phyloP scores from a whole-genome alignment of 2,888 invertebrate genomes.

The Protodeltote pygarga region DNA sequence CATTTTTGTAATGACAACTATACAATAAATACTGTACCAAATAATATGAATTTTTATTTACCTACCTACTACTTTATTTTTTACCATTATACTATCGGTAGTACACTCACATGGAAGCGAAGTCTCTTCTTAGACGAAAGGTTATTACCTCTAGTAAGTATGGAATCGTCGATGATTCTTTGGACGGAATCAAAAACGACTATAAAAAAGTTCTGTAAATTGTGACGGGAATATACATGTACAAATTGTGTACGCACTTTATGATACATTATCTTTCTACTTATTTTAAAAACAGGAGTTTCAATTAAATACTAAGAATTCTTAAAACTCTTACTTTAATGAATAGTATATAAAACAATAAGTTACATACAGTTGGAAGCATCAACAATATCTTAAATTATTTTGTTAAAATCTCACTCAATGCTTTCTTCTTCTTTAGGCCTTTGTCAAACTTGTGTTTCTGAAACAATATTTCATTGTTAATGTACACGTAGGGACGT shows the following conservation, averaged over 20 bases:
- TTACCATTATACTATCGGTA: not conserved
- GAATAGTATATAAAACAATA: constrained; percentile 45
- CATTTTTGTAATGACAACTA: constrained; percentile 86
- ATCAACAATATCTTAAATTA: constrained; percentile 39
- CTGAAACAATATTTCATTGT: constrained; percentile 60
- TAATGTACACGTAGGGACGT: not conserved
- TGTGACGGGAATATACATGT: no score
- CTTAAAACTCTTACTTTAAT: constrained; percentile 41
- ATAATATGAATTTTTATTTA: constrained; percentile 58
- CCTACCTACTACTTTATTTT: constrained; percentile 12
- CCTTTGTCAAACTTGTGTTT: constrained; percentile 83
- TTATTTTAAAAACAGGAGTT: not conserved
- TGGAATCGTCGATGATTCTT: no score
- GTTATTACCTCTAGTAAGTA: no score
- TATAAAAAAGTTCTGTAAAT: no score
- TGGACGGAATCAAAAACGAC: no score
- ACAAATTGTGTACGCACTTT: no score
- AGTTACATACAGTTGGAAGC: constrained; percentile 43
- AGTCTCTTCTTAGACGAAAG: no score
- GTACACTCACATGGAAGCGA: not conserved
- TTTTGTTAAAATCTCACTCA: constrained; percentile 84
- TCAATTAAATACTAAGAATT: not conserved
- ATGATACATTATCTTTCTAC: no score
- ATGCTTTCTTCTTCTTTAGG: constrained; percentile 82
- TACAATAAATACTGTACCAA: constrained; percentile 84